Base-by-base conservation (phyloP, 2,797 vertebrate species). In the Molossus molossus region DNA sequence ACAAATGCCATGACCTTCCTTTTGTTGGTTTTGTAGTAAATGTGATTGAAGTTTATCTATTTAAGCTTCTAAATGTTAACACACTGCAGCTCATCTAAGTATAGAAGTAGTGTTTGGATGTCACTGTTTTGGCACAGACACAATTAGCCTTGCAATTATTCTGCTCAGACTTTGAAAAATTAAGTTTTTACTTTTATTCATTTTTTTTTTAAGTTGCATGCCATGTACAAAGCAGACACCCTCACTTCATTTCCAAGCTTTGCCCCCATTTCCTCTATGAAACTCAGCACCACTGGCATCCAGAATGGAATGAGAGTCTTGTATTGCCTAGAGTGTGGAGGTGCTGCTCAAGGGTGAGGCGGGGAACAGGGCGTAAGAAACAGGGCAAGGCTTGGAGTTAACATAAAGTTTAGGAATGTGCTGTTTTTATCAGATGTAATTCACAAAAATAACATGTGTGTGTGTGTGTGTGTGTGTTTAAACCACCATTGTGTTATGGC, bases 141-240 rank as follows among this genome's bases (percentile, higher is more conserved):
- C 20, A 70, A 23, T 48, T 69, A 33, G 18, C 6, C 18, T 94
- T 92, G 37, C 20, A 77, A 29, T 92, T 12, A 70, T 72, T 97
- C 77, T 95, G 23, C 60, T 90, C 6, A 73, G 12, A 85, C 7
- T 14, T 62, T 29, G 23, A 75, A 95, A 95, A 62, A 45, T 29
- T 55, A 75, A 21, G 15, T 9, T 40, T 90, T 83, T 55, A 17
- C 67, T 72, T n/a, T 4, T 1, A 85, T 75, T 67, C 12, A 45
- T 40, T 55, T 75, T 58, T 33, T 65, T 60, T n/a, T 3, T 18
- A 57, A 70, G 3, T 57, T 87, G 9, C 23, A 27, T 13, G 1
- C 76, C 3, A 64, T 65, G 23, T 17, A 90, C 0, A 4, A 5
- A 82, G 72, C 3, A 91, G 6, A 25, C 7, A 65, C n/a, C 2